Base-by-base conservation (phyloP, 2,888 invertebrate species). In the Silvanus unidentatus region DNA sequence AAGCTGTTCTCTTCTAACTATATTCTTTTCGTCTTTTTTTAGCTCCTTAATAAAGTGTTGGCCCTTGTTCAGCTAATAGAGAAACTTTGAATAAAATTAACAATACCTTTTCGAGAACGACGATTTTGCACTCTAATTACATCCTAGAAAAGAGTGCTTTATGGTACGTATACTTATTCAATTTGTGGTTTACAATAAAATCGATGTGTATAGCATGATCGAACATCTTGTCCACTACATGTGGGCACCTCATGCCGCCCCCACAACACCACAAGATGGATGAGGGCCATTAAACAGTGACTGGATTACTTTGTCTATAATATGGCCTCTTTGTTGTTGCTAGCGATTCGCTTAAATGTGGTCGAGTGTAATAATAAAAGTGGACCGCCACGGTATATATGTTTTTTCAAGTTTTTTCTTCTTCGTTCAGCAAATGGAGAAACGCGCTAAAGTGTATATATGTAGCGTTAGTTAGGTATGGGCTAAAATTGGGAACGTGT, bases 401-500 rank as follows among this genome's bases (percentile, higher is more conserved):
- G 8, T 22, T 22, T 22, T 22, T 39, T 13, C 6, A 34, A 10
- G 15, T 39, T 44, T 39, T 35, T 43, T 42, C 50, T 46, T 47
- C 43, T 52, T 49, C 47, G n/a, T n/a, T n/a, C n/a, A 43, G 42
- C 46, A 53, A 36, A 49, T 54, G 43, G 41, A 44, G 53, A 57
- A 54, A 59, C 54, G 58, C 60, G 59, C 55, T 53, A 55, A 53
- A 42, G 57, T 22, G 8, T n/a, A n/a, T n/a, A n/a, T n/a, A n/a
- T n/a, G n/a, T 5, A 22, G 22, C 8, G 22, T 22, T 22, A 22
- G 22, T n/a, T n/a, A n/a, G n/a, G n/a, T 5, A 22, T 22, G 22
- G 50, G 58, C 49, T 55, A 59, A 32, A 64, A 63, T 64, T 61
- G 62, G 54, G 60, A 65, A 63, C 68, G 67, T 65, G 65, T 66